These are phyloP conservation scores for Trissolcus japonicus DNA, from an alignment of 2,888 invertebrate species.

Conservation along the genomic window DNA sequence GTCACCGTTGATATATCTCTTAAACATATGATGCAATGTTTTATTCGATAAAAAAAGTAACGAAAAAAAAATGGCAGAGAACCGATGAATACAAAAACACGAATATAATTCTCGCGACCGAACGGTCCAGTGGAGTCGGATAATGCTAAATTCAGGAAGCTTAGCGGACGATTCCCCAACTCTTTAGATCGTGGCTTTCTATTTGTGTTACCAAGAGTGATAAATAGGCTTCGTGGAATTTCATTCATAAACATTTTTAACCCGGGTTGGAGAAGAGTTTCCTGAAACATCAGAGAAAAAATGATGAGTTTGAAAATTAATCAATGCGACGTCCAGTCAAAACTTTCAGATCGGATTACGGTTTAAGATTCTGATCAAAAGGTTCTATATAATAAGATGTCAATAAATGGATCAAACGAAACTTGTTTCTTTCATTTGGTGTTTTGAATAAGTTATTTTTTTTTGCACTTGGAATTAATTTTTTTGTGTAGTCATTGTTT, in stretches of 20 bases:
- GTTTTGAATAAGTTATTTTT: too few relatives aligned
- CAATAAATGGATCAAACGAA: neutral
- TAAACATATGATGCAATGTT: constrained; percentile 13
- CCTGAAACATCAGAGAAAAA: constrained; percentile 17
- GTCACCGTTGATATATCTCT: neutral
- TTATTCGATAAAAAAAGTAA: constrained; percentile 13
- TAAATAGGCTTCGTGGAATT: constrained; percentile 44
- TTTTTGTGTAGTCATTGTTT: too few relatives aligned
- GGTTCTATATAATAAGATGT: constrained; percentile 1
- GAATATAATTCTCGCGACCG: constrained; percentile 29
- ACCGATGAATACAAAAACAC: constrained; percentile 34
- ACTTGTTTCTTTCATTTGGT: too few relatives aligned
- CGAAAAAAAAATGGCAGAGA: constrained; percentile 26
- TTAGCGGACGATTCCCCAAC: constrained; percentile 21
- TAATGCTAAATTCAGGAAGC: constrained; percentile 50
- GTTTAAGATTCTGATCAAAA: constrained; percentile 9
- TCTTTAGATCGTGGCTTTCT: constrained; percentile 34
- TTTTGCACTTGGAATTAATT: too few relatives aligned
- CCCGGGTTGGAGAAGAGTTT: constrained; percentile 13
- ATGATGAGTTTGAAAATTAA: constrained; percentile 22
- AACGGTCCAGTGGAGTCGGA: constrained; percentile 25
- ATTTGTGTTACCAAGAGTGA: constrained; percentile 37
- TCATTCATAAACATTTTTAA: constrained; percentile 30
- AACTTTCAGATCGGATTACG: constrained; percentile 25
- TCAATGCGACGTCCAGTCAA: constrained; percentile 14